Evolutionary conservation across 2,888 invertebrate species (phyloP), one percentile per base, ranked within the genome.

Genomic region (Lacanobia wlatinum): DNA sequence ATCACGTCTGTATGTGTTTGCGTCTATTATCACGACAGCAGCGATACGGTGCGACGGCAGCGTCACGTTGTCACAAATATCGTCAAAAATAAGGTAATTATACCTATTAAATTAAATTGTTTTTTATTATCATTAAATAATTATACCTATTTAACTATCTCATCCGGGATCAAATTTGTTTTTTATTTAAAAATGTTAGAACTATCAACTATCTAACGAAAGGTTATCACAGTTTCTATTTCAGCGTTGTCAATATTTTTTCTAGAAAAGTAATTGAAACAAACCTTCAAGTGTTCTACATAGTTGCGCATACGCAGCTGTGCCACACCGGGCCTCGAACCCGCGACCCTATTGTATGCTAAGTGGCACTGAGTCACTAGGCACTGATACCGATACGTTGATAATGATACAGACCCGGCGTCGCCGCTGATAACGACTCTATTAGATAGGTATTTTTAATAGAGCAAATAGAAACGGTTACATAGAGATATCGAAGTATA

Each of bases 261-360:
- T n/a, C 40, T 23, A 56, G 18, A 60, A 70, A 64, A 70, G 38
- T 23, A 55, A 76, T n/a, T 70, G 14, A 73, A 78, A 58, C 43
- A 12, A 74, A 70, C 70, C 72, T 68, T 65, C 8, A 48, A 48
- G 58, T 75, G 75, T 38, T 74, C 83, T 64, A 80, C 46, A 83
- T 80, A 83, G 9, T 8, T 58, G 68, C 50, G 64, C 59, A 52
- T 70, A 50, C 71, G 68, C 71, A 83, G 63, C 76, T 73, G 80
- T 80, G 71, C 59, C 70, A 62, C 70, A 62, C 76, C 53, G 76
- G 83, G 84, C 84, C 84, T 88, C 88, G 90, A 92, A 91, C 92
- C 87, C 83, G 85, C 87, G 91, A 91, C 92, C 91, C 74, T 78
- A 92, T 92, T 93, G 93, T 92, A 90, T 92, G 92, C 85, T 88